Conservation (phyloP, 2,113 vertebrate species). For the Azemiops feae region DNA sequence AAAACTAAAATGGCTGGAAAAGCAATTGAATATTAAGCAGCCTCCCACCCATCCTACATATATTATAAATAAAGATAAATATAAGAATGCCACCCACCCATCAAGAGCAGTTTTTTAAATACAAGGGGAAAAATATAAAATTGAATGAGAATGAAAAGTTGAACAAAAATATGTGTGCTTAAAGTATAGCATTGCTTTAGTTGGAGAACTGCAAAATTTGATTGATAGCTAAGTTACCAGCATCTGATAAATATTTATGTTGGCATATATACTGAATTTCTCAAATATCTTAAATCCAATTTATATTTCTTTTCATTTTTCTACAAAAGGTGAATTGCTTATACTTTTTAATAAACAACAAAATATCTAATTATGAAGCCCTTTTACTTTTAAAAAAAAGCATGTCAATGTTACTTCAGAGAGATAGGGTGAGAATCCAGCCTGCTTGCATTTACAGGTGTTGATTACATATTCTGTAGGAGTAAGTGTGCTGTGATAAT, state of each 20-base stretch:
- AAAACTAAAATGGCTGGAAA: neutral
- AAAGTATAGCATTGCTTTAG: neutral
- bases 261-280: neutral
- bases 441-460: conserved; percentile 10
- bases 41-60: neutral
- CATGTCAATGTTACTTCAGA: neutral
- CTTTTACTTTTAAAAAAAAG: neutral
- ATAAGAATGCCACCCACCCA: neutral
- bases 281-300: neutral
- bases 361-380: neutral
- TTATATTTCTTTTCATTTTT: neutral
- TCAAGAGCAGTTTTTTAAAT: neutral
- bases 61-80: neutral
- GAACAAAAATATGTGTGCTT: neutral
- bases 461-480: conserved; percentile 18
- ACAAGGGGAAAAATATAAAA: neutral
- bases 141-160: neutral
- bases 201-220: neutral
- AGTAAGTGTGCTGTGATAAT: neutral
- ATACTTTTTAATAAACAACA: neutral
- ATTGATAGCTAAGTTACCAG: neutral
- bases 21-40: neutral
- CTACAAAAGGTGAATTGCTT: neutral
- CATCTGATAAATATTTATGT: neutral
- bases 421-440: conserved; percentile 20